Percentiles rank a stretch among this genome's conserved stretches.
These are phyloP conservation scores for Chaetorhynchus papuensis DNA, from an alignment of 2,113 vertebrate genomes.

Conservation along the genomic window DNA sequence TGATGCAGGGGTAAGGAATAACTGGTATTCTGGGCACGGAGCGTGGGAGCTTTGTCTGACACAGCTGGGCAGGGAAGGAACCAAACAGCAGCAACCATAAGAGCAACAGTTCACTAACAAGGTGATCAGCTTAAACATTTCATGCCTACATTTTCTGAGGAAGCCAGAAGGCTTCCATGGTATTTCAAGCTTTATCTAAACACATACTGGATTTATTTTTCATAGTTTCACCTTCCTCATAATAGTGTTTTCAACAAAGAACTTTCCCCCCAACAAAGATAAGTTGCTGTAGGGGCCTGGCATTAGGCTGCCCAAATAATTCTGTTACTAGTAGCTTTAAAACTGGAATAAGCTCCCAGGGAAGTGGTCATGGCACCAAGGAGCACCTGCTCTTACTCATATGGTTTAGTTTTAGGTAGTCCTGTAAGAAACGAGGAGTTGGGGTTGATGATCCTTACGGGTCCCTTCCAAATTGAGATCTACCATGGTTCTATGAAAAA, in stretches of 20 bases:
- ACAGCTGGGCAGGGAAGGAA: neutral
- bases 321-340: neutral
- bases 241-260: neutral
- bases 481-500: neutral
- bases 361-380: neutral
- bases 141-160: neutral
- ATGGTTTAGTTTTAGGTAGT: neutral
- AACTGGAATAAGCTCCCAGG: neutral
- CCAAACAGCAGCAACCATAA: neutral
- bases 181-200: neutral
- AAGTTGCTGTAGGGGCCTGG: neutral
- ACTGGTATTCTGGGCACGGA: neutral
- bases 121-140: neutral
- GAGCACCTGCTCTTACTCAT: neutral
- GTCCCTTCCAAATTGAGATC: neutral
- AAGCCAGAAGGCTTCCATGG: neutral
- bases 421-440: neutral
- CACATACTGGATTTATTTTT: neutral
- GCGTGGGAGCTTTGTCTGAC: neutral
- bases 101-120: neutral
- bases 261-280: neutral
- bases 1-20: neutral
- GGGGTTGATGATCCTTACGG: neutral
- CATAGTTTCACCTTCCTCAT: neutral
- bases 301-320: neutral